Conservation (phyloP, 2,888 invertebrate genomes). For the Hyposoter didymator region DNA sequence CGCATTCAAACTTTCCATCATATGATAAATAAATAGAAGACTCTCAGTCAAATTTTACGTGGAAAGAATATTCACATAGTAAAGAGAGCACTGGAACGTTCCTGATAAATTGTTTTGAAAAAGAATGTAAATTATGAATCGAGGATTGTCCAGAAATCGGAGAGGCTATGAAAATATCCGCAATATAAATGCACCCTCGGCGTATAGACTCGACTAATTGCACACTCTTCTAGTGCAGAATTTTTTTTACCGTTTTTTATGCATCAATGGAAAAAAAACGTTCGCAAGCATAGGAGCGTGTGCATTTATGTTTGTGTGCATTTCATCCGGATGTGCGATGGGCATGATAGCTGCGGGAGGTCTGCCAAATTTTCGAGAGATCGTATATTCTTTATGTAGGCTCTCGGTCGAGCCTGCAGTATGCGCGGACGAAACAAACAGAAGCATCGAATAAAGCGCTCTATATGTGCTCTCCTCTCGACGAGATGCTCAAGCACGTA, state of each 20-base stretch:
- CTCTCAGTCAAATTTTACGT: background rate
- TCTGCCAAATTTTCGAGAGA: conserved; percentile 57
- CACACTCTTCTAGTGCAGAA: conserved; percentile 31
- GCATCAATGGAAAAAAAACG: background rate
- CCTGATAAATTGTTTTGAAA: background rate
- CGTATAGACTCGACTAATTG: conserved; percentile 41
- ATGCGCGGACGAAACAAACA: conserved; percentile 57
- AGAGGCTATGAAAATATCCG: background rate
- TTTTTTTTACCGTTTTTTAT: conserved; percentile 1
- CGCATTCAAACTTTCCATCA: too few species aligned
- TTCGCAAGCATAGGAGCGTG: background rate
- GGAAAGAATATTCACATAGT: background rate
- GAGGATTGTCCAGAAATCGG: background rate
- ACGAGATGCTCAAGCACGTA: conserved; percentile 71
- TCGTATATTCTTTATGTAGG: conserved; percentile 45
- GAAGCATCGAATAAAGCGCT: conserved; percentile 51
- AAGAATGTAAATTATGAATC: background rate
- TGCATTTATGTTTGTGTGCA: background rate
- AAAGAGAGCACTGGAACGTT: background rate
- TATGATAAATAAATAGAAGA: too few species aligned
- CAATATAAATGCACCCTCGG: background rate
- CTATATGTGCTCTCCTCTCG: conserved; percentile 47
- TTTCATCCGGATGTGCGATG: background rate
- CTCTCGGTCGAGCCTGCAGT: conserved; percentile 44
- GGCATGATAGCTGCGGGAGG: conserved; percentile 35